These are phyloP conservation scores for Styela plicata DNA, from an alignment of 23 tunicate genomes.

Conservation along the genomic window DNA sequence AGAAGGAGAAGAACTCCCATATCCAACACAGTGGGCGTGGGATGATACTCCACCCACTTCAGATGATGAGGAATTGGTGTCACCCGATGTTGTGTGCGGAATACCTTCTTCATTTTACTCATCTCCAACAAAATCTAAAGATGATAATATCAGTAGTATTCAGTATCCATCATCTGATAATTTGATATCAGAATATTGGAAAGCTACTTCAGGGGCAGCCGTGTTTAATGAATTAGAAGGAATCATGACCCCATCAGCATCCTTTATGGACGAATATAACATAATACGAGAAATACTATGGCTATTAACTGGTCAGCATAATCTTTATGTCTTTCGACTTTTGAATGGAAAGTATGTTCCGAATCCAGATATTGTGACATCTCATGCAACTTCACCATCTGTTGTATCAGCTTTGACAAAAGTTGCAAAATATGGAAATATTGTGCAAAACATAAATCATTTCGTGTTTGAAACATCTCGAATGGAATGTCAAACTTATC, in stretches of 20 bases:
- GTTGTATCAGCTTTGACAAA: constrained; percentile 10
- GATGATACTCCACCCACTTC: constrained; percentile 39
- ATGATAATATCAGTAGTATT: background rate
- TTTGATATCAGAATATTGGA: constrained; percentile 27
- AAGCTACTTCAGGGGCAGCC: background rate
- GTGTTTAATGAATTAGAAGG: background rate
- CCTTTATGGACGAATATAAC: constrained; percentile 29
- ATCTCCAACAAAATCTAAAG: background rate
- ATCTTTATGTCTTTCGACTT: constrained; percentile 54
- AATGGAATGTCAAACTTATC: constrained; percentile 46
- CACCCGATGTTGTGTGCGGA: background rate
- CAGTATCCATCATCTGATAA: background rate
- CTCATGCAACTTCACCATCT: constrained; percentile 38
- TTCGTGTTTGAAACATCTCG: constrained; percentile 32
- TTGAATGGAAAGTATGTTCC: constrained; percentile 31
- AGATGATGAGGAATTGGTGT: constrained; percentile 2
- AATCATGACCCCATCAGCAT: background rate
- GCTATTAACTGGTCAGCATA: constrained; percentile 47
- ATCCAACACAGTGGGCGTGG: constrained; percentile 60
- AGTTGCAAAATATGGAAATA: constrained; percentile 48
- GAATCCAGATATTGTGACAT: background rate
- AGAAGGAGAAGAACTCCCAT: constrained; percentile 70
- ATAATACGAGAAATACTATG: constrained; percentile 71
- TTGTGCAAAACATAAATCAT: constrained; percentile 19
- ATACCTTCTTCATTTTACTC: background rate